Conservation (phyloP, 2,797 vertebrate genomes). For the Coranthus polyacanthus region DNA sequence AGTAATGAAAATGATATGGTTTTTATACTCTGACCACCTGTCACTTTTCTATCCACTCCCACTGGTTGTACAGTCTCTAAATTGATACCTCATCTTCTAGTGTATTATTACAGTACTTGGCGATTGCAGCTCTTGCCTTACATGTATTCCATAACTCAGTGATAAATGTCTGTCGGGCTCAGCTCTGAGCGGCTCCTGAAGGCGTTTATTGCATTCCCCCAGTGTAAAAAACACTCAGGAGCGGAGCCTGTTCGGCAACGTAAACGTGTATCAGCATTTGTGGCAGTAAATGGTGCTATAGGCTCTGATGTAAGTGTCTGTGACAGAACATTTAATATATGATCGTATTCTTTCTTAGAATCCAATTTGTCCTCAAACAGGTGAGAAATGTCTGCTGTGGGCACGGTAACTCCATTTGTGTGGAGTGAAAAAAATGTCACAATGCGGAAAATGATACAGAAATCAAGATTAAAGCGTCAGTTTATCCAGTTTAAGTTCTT, state of each 20-base stretch:
- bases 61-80: constrained; percentile 24
- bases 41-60: constrained; percentile 10
- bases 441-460: constrained; percentile 1
- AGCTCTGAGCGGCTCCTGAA: constrained; percentile 21
- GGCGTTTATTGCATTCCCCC: constrained; percentile 43
- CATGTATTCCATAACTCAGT: constrained; percentile 44
- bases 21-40: constrained; percentile 20
- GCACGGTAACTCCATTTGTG: constrained; percentile 34
- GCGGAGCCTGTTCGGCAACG: constrained; percentile 25
- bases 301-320: constrained; percentile 44
- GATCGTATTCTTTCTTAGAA: constrained; percentile 26
- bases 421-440: constrained; percentile 11
- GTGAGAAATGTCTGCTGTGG: constrained; percentile 10
- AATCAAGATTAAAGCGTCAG: neutral
- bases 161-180: constrained; percentile 52
- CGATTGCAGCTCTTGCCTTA: constrained; percentile 35
- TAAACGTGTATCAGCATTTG: constrained; percentile 48
- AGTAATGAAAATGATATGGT: constrained; percentile 23
- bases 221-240: constrained; percentile 37
- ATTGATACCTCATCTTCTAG: constrained; percentile 34
- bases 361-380: constrained; percentile 38
- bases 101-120: constrained; percentile 45
- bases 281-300: constrained; percentile 35
- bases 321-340: constrained; percentile 59
- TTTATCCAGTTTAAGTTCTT: constrained; percentile 22